Conservation (phyloP, 1,140 invertebrate genomes). For the Leptinotarsa texana region DNA sequence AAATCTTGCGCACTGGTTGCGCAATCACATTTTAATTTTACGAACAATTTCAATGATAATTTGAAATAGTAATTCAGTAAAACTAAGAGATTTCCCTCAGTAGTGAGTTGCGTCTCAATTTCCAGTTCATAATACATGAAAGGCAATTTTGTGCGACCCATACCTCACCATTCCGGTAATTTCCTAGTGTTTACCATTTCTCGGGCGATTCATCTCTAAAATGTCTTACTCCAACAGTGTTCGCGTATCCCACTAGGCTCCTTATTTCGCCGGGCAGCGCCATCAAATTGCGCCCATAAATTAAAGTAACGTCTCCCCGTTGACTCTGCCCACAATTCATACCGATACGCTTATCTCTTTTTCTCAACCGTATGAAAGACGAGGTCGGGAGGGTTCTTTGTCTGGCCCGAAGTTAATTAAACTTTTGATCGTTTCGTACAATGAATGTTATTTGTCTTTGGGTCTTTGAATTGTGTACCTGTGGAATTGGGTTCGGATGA, state of each 20-base stretch:
- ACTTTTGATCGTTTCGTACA: constrained; percentile 48
- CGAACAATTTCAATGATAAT: not conserved
- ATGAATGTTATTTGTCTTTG: constrained; percentile 41
- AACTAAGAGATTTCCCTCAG: not conserved
- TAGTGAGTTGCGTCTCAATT: not conserved
- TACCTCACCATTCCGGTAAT: constrained; percentile 28
- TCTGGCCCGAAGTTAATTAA: constrained; percentile 47
- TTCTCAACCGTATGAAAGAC: constrained; percentile 9
- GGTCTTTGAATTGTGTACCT: constrained; percentile 30
- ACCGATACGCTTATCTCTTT: constrained; percentile 40
- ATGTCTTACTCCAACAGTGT: constrained; percentile 42
- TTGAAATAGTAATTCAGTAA: not conserved
- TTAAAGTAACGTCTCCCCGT: constrained; percentile 47
- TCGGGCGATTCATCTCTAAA: constrained; percentile 40
- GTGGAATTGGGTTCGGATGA: constrained; percentile 14
- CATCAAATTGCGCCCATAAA: constrained; percentile 50
- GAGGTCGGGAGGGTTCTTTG: constrained; percentile 28
- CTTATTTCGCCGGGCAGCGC: constrained; percentile 43
- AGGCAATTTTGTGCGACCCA: not conserved
- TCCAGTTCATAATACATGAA: constrained; percentile 3
- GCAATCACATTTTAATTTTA: too few species aligned
- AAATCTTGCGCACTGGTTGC: too few species aligned
- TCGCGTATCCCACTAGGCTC: constrained; percentile 41
- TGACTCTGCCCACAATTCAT: constrained; percentile 48
- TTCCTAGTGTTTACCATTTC: constrained; percentile 47